Evolutionary conservation across 2,113 vertebrate genomes (phyloP), one percentile per base, ranked within the genome.

Genomic region (Daphoenositta chrysoptera): DNA sequence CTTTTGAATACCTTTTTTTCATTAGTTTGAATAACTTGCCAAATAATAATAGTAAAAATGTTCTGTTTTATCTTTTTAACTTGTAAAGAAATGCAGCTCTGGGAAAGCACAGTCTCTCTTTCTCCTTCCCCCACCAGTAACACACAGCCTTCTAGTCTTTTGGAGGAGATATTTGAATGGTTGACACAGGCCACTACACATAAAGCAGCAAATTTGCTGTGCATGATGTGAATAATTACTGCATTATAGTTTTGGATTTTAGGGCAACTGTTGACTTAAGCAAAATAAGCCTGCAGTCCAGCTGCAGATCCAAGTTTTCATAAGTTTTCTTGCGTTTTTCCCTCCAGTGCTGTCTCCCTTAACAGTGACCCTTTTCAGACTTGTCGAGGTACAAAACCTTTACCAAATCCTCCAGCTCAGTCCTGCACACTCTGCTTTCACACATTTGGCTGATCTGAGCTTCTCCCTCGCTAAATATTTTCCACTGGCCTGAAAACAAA

Each of bases 391-490:
- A 98, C 96, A 98, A 97, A 97, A 98, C 97, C 84, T 98, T 98
- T 50, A 98, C 97, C 97, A 98, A 97, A 97, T 98, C 98, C 96
- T 98, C 98, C 37, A 98, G 98, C 68, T 98, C 98, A 68, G 98
- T 98, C 98, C 98, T 97, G 96, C 98, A 98, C 61, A 98, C 95
- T 94, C 96, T 97, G 89, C 92, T 97, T 94, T 97, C 97, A 94
- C 98, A 98, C 98, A 98, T 98, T 95, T 98, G 98, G 96, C 98
- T 98, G 97, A 98, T 97, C 86, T 98, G 98, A 87, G 97, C 96
- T 98, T 98, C 98, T 94, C 98, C 98, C 91, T 98, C 98, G 1
- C 98, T 98, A 97, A 98, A 98, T 91, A 98, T 98, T 97, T 98
- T 98, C 98, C 98, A 98, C 87, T 98, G 98, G 84, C 98, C 98